These are phyloP conservation scores for Drosophila sucinea DNA, from an alignment of 1,140 invertebrate genomes.

Conservation along the genomic window DNA sequence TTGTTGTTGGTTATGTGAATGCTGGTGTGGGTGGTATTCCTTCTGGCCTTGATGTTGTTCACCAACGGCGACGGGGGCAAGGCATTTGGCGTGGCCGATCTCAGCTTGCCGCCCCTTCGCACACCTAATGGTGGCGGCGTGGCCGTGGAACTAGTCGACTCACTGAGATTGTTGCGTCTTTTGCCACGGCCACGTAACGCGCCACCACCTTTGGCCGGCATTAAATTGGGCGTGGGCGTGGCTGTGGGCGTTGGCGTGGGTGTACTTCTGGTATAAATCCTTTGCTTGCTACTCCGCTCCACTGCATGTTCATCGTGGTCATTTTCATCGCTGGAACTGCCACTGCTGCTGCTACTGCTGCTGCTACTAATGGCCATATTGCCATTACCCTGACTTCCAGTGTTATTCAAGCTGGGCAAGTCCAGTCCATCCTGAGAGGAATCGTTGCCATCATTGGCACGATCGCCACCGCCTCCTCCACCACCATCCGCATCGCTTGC, in stretches of 20 bases:
- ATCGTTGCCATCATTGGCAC: constrained; percentile 58
- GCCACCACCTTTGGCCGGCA: constrained; percentile 29
- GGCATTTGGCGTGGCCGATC: constrained; percentile 65
- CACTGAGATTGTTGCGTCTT: constrained; percentile 65
- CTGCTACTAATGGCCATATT: constrained; percentile 69
- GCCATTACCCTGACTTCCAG: constrained; percentile 58
- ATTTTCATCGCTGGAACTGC: constrained; percentile 58
- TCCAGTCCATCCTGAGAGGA: constrained; percentile 69
- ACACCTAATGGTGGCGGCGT: constrained; percentile 59
- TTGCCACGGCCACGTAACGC: constrained; percentile 62
- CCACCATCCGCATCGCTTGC: constrained; percentile 69
- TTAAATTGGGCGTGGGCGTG: constrained; percentile 33
- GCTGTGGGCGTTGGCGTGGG: constrained; percentile 51
- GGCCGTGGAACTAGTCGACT: constrained; percentile 64
- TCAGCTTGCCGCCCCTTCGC: constrained; percentile 51
- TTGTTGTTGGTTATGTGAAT: constrained; percentile 48
- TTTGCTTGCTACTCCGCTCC: constrained; percentile 31
- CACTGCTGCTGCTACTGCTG: constrained; percentile 57
- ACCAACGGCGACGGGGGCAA: constrained; percentile 48
- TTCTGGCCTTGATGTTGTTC: constrained; percentile 63
- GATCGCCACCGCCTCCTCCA: constrained; percentile 53
- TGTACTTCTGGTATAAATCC: constrained; percentile 58
- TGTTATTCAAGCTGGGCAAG: constrained; percentile 53
- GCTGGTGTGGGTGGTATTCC: constrained; percentile 52
- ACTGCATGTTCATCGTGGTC: constrained; percentile 41